Percentiles rank a stretch among this genome's conserved stretches.
These are phyloP conservation scores for Eutolmus rufibarbis DNA, from an alignment of 2,888 invertebrate species.

Conservation along the genomic window DNA sequence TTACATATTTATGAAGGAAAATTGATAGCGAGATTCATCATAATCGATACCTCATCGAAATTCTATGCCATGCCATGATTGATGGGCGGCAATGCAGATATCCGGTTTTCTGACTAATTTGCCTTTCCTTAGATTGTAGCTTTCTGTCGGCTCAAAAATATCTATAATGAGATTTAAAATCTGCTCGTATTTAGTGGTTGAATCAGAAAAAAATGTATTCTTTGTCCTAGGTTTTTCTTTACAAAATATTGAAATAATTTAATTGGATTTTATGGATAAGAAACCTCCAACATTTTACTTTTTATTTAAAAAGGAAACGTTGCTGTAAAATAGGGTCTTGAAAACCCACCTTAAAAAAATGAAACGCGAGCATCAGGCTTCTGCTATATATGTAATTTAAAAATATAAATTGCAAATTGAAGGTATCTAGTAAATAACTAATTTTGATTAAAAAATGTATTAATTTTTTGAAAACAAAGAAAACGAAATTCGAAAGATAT, in stretches of 20 bases:
- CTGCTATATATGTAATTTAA: too few relatives aligned
- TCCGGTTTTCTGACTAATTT: not conserved
- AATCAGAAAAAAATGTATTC: too few relatives aligned
- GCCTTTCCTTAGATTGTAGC: not conserved
- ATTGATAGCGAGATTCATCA: not conserved
- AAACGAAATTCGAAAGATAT: too few relatives aligned
- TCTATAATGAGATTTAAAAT: not conserved
- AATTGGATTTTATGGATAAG: not conserved
- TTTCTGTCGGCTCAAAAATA: not conserved
- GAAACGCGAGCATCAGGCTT: not conserved
- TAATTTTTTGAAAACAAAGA: too few relatives aligned
- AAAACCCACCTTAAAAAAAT: too few relatives aligned
- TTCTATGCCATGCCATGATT: not conserved
- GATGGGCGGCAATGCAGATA: not conserved
- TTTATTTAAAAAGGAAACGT: too few relatives aligned
- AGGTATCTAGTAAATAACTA: too few relatives aligned
- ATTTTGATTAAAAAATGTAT: too few relatives aligned
- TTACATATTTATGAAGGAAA: not conserved
- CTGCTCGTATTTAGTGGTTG: not conserved
- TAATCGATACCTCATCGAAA: not conserved
- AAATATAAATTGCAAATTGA: not conserved
- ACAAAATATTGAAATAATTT: not conserved
- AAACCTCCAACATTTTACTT: too few relatives aligned
- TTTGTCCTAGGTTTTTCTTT: not conserved
- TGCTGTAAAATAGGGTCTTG: not conserved